Evolutionary conservation across 2,113 vertebrate species (phyloP).

Genomic region (Anarrhichthys ocellatus): DNA sequence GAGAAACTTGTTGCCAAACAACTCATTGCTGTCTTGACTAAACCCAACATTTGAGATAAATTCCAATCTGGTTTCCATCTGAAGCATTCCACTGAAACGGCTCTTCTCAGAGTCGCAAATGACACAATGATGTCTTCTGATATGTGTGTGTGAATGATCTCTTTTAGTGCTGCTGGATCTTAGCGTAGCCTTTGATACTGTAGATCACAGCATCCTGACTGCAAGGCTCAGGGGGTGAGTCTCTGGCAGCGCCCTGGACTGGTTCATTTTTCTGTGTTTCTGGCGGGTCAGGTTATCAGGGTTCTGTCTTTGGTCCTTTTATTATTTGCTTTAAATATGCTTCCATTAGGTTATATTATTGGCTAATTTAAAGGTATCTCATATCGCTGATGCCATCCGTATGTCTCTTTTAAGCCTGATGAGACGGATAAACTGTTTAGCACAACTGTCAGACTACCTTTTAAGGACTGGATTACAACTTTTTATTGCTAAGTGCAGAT

Average conservation of each 20-base stretch:
- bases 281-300: no score
- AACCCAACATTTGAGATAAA: background rate
- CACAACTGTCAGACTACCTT: background rate
- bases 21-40: background rate
- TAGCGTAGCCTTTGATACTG: background rate
- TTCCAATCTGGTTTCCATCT: background rate
- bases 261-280: background rate
- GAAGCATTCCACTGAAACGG: background rate
- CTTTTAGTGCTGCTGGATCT: background rate
- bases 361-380: background rate
- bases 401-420: background rate
- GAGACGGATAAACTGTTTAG: background rate
- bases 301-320: background rate
- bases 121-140: background rate
- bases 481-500: background rate
- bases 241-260: background rate
- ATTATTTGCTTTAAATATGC: background rate
- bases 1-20: background rate
- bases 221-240: background rate
- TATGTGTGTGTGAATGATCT: background rate
- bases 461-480: background rate
- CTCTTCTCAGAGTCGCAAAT: background rate
- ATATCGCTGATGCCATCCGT: background rate
- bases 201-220: background rate
- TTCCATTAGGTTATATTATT: background rate